Percentiles rank a stretch among this genome's conserved stretches.
These are phyloP conservation scores for Lepilemur septentrionalis DNA, from an alignment of 2,797 vertebrate species.

Conservation along the genomic window DNA sequence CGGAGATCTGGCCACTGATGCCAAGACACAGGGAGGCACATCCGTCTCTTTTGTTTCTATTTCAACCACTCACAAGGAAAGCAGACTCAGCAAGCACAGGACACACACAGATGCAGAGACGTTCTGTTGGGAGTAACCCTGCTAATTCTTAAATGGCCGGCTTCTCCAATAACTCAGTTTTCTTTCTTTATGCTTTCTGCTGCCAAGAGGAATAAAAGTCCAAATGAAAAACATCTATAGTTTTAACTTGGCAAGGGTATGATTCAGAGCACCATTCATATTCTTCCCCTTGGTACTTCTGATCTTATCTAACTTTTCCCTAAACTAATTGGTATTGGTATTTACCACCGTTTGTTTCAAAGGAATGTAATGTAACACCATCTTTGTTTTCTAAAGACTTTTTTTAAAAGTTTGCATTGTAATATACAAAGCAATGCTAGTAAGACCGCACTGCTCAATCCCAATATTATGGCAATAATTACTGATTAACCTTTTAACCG, in stretches of 20 bases:
- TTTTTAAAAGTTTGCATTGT: neutral
- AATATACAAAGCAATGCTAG: neutral
- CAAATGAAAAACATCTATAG: neutral
- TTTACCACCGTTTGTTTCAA: slow-evolving; percentile 8
- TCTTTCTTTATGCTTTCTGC: neutral
- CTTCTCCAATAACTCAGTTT: slow-evolving; percentile 19
- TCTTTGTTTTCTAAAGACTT: slow-evolving; percentile 27
- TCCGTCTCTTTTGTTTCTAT: neutral
- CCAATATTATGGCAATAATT: neutral
- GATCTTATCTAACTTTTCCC: slow-evolving; percentile 18
- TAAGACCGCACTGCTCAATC: neutral
- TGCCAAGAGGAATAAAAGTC: neutral
- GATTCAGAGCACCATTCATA: neutral
- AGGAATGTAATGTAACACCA: neutral
- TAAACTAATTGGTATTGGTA: neutral
- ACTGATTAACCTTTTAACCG: neutral
- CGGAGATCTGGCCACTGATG: neutral
- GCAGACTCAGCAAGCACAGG: neutral
- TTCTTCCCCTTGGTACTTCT: neutral
- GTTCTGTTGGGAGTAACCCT: neutral
- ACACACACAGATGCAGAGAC: neutral
- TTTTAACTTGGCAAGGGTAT: neutral
- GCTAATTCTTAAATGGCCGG: neutral
- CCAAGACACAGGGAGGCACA: neutral
- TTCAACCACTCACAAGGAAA: neutral